These are phyloP conservation scores for Hanleya hanleyi DNA, from an alignment of 2,888 invertebrate genomes.

Conservation along the genomic window DNA sequence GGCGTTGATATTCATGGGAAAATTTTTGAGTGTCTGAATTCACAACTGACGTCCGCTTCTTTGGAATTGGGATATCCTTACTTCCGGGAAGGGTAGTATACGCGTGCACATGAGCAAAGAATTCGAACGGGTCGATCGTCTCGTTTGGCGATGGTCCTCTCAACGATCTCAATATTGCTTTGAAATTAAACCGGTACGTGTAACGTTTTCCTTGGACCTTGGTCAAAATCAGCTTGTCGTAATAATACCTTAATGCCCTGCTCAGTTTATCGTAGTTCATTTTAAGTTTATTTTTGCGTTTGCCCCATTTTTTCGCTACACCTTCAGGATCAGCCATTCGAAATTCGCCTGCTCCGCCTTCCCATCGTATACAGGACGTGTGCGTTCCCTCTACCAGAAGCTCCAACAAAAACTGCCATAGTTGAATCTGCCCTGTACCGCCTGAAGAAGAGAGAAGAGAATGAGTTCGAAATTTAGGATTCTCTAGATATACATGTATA, in stretches of 20 bases:
- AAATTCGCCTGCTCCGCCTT: conserved; percentile 64
- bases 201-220: conserved; percentile 70
- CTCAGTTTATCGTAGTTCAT: conserved; percentile 70
- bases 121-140: neutral
- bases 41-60: no score
- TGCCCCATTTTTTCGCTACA: conserved; percentile 65
- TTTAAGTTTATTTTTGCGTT: conserved; percentile 59
- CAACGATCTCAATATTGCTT: neutral
- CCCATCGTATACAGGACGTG: conserved; percentile 61
- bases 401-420: conserved; percentile 98
- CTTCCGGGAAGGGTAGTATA: neutral
- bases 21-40: no score
- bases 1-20: no score
- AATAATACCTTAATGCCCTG: conserved; percentile 71
- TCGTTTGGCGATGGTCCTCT: neutral
- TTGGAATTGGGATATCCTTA: no score
- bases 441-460: no score
- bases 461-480: no score
- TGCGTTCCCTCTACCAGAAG: conserved; percentile 86
- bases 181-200: conserved; percentile 35
- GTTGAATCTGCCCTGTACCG: conserved; percentile 90
- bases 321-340: conserved; percentile 68
- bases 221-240: conserved; percentile 72
- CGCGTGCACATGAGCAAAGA: neutral
- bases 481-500: no score